These are phyloP conservation scores for Musca vetustissima DNA, from an alignment of 1,140 invertebrate genomes.

Conservation along the genomic window DNA sequence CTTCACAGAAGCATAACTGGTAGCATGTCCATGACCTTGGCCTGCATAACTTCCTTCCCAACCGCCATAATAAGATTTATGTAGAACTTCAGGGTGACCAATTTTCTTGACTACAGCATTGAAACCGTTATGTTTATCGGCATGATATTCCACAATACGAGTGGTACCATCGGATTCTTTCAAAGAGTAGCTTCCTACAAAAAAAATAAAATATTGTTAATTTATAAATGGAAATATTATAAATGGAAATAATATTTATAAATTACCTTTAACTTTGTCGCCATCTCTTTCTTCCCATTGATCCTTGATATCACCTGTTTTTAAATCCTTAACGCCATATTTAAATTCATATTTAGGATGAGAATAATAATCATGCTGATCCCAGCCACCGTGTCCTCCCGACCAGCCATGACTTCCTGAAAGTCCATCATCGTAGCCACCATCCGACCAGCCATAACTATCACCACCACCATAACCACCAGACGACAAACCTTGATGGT, in stretches of 20 bases:
- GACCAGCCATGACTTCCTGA: too few species aligned
- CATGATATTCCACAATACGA: conserved; percentile 61
- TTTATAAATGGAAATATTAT: not conserved
- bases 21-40: not conserved
- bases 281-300: conserved; percentile 56
- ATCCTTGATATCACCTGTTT: conserved; percentile 56
- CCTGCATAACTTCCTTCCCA: not conserved
- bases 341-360: conserved; percentile 39
- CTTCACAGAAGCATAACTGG: conserved; percentile 3
- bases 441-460: too few species aligned
- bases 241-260: too few species aligned
- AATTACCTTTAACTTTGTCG: conserved; percentile 38
- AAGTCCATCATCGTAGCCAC: too few species aligned
- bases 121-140: conserved; percentile 58
- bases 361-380: conserved; percentile 57
- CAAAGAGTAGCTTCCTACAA: conserved; percentile 59
- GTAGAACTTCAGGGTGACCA: conserved; percentile 55
- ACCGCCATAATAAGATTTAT: not conserved
- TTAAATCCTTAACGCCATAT: conserved; percentile 25
- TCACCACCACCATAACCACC: too few species aligned
- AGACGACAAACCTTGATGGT: not conserved
- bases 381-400: not conserved
- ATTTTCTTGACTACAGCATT: conserved; percentile 60
- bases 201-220: conserved; percentile 14
- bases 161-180: conserved; percentile 63